Conservation (phyloP, 2,113 vertebrate genomes). For the Cyprinus carpio region DNA sequence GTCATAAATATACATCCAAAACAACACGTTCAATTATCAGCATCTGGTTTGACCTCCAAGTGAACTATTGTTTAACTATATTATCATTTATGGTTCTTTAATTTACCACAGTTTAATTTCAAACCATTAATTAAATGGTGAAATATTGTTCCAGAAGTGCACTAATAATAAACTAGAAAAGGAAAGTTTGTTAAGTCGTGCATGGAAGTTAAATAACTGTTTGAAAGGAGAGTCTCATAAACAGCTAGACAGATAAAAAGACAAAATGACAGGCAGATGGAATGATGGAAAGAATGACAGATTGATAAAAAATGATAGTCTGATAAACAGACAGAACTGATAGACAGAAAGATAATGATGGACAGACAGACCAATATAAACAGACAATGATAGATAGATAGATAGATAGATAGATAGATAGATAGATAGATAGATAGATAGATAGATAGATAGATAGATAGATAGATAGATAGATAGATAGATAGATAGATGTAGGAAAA, state of each 20-base stretch:
- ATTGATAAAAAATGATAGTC: not conserved
- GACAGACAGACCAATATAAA: not conserved
- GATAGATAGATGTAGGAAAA: not conserved
- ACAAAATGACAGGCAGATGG: not conserved
- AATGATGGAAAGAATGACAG: not conserved
- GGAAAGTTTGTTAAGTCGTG: not conserved
- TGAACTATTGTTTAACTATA: constrained; percentile 11
- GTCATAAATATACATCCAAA: constrained; percentile 29
- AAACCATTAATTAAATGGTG: constrained; percentile 24
- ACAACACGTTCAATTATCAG: constrained; percentile 15
- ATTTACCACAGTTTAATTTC: constrained; percentile 1
- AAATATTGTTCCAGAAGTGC: not conserved
- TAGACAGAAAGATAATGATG: not conserved
- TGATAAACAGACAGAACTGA: not conserved
- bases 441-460: not conserved
- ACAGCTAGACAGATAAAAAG: not conserved
- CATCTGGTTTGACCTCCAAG: constrained; percentile 23
- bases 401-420: not conserved
- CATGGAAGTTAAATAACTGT: not conserved
- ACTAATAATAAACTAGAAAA: not conserved
- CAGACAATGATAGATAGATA: not conserved
- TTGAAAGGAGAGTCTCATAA: not conserved
- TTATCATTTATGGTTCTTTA: not conserved
- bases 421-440: not conserved
- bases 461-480: not conserved